Conservation (phyloP, 2,113 vertebrate species). For the Physeter macrocephalus region DNA sequence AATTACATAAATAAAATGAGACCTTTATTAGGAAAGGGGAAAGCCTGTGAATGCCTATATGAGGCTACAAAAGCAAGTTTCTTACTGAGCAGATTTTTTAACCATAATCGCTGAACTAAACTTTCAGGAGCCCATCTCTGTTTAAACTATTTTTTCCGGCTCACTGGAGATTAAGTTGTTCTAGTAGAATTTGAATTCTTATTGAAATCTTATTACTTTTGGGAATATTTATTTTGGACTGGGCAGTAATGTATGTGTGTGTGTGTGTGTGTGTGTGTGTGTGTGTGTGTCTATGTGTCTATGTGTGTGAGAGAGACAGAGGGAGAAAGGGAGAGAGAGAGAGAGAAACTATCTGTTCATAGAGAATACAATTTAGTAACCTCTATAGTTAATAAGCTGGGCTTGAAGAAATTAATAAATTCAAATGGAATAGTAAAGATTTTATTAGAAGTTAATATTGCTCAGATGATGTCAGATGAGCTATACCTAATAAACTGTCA, state of each 20-base stretch:
- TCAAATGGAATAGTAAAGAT: not conserved
- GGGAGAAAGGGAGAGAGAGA: not conserved
- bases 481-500: not conserved
- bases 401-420: slow-evolving; percentile 6
- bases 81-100: not conserved
- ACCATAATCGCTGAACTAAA: not conserved
- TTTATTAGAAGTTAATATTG: not conserved
- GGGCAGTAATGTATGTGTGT: too few relatives aligned
- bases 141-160: not conserved
- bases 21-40: too few relatives aligned
- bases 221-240: not conserved
- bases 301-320: not conserved
- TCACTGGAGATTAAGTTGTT: not conserved
- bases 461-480: not conserved
- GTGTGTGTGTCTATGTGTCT: too few relatives aligned
- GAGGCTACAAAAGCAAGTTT: not conserved
- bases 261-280: too few relatives aligned
- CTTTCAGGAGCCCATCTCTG: not conserved
- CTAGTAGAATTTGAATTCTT: not conserved
- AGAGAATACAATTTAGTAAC: not conserved
- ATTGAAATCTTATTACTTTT: not conserved
- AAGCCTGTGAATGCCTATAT: not conserved
- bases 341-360: not conserved
- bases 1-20: not conserved
- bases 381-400: not conserved